phyloP scores from a whole-genome alignment of 2,797 vertebrate genomes.

The Parotocinclus haroldoi region DNA sequence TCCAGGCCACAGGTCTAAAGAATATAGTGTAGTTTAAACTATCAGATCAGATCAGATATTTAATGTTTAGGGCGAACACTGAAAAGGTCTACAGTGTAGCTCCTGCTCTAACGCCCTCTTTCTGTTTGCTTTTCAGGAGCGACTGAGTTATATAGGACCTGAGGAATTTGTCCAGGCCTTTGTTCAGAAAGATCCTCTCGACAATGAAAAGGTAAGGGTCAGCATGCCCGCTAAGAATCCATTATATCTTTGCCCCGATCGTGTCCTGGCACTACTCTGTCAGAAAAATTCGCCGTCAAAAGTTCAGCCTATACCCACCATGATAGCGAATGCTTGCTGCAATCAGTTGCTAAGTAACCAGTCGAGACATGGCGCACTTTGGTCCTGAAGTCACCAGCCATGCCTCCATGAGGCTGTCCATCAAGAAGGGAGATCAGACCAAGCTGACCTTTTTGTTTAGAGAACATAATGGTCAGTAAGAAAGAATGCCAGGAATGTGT shows the following conservation, averaged over 20 bases:
- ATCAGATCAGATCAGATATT: too few species aligned
- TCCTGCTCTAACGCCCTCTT: neutral
- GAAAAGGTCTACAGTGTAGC: too few species aligned
- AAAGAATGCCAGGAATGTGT: constrained; percentile 66
- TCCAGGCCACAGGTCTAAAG: too few species aligned
- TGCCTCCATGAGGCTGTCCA: constrained; percentile 39
- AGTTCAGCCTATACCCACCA: constrained; percentile 44
- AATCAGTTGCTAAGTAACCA: constrained; percentile 67
- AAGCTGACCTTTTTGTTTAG: constrained; percentile 40
- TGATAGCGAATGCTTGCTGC: constrained; percentile 39
- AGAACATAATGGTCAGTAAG: constrained; percentile 46
- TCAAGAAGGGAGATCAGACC: constrained; percentile 43
- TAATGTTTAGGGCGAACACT: too few species aligned
- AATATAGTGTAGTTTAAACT: too few species aligned
- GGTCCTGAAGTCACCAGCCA: constrained; percentile 36
- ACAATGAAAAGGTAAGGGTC: constrained; percentile 83
- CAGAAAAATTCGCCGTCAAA: constrained; percentile 33
- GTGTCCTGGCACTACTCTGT: neutral
- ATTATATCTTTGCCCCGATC: neutral
- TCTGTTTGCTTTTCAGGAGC: constrained; percentile 73
- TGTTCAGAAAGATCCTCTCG: constrained; percentile 85
- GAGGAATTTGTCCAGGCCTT: constrained; percentile 95
- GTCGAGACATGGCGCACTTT: constrained; percentile 41
- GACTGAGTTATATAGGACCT: constrained; percentile 90
- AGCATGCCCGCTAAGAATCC: neutral